Evolutionary conservation across 1,140 invertebrate genomes (phyloP), one percentile per base, ranked within the genome.

Genomic region (Drosophila miranda): DNA sequence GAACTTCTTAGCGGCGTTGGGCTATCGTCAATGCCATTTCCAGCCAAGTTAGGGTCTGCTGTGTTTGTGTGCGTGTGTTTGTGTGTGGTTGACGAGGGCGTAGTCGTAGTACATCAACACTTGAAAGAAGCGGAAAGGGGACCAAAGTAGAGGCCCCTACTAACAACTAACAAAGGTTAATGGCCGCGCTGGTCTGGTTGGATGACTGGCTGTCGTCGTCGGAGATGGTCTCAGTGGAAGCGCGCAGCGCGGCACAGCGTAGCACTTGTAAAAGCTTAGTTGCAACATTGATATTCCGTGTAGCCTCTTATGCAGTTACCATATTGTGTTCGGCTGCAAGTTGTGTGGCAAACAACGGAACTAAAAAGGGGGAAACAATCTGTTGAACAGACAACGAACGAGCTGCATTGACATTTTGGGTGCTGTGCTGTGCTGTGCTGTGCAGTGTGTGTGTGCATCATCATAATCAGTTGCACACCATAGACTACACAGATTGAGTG

Each of bases 231-330:
- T 8, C 34, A 38, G 34, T 38, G 34, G 34, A 4, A 26, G 23
- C 23, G 23, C 34, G 34, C 34, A 38, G 34, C 34, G 34, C 11
- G 13, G 34, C 34, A 13, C 58, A 34, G 30, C 30, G 3, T 8
- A 34, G 30, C 30, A 34, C 58, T 73, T 57, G 52, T 74, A 64
- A 74, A 64, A 61, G 69, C 71, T 74, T 57, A 74, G 60, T 34
- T 59, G 56, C 69, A 57, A 64, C 59, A 74, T 74, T 74, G 64
- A 57, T 74, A 74, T 74, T 74, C 69, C 42, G 49, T 71, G 59
- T 52, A 53, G 61, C 44, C 48, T 46, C 34, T 64, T 74, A 74
- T 74, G 70, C 69, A 74, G 69, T 73, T 73, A 63, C 55, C 51
- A 44, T 52, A 50, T 63, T 73, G 58, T 41, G 68, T 44, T 56